A percentile compares a stretch with the other conserved stretches of the same genome.
Evolutionary conservation across 2,113 vertebrate genomes (phyloP).

Genomic region (Platichthys stellatus): DNA sequence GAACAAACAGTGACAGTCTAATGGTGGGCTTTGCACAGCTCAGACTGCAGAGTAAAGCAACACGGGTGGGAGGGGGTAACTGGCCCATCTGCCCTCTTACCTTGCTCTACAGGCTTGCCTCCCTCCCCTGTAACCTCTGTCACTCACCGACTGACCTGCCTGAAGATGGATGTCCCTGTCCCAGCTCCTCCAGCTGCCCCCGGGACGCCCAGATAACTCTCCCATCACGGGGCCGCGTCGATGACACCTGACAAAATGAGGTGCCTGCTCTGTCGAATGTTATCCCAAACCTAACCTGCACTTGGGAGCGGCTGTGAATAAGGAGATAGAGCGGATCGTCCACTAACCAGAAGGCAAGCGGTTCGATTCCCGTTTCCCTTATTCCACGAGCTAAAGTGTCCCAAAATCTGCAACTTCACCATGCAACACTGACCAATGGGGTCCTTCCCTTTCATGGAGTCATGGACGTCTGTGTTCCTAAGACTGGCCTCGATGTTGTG

Average conservation of each 20-base stretch:
- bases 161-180: conserved; percentile 18
- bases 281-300: too few species aligned
- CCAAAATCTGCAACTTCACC: too few species aligned
- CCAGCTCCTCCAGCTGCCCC: conserved; percentile 10
- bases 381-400: too few species aligned
- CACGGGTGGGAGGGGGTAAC: not conserved
- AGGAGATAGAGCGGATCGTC: not conserved
- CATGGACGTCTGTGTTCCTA: not conserved
- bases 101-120: conserved; percentile 6
- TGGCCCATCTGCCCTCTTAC: not conserved
- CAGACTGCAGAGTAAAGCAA: conserved; percentile 1
- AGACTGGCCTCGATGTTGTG: not conserved
- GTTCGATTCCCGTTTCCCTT: too few species aligned
- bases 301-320: not conserved
- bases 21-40: not conserved
- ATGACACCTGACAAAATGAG: conserved; percentile 22
- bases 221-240: not conserved
- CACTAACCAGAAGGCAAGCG: not conserved
- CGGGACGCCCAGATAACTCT: not conserved
- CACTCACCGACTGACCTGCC: conserved; percentile 25
- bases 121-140: conserved; percentile 13
- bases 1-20: not conserved
- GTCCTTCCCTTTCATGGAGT: not conserved
- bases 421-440: not conserved
- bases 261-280: not conserved